Conservation (phyloP, 2,797 vertebrate species). For the Tarsius wallacei region DNA sequence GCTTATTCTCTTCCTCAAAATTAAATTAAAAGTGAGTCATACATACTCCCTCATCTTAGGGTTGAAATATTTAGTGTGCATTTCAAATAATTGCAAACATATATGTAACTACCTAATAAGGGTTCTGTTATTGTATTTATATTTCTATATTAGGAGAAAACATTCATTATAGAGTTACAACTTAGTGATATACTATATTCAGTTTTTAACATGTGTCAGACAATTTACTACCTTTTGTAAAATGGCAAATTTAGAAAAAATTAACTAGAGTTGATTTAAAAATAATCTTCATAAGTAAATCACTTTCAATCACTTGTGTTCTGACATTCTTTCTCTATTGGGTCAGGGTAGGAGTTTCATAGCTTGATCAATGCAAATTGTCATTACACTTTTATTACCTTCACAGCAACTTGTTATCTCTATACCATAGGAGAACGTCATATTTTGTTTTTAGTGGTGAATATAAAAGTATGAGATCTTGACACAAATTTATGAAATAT, state of each 20-base stretch:
- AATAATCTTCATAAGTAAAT: slow-evolving; percentile 33
- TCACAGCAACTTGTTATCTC: not conserved
- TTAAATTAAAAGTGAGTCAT: not conserved
- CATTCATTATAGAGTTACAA: slow-evolving; percentile 22
- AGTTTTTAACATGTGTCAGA: not conserved
- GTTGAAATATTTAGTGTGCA: not conserved
- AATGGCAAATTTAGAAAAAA: not conserved
- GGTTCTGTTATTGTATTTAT: not conserved
- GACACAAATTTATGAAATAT: slow-evolving; percentile 24
- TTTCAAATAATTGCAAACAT: not conserved
- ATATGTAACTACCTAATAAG: not conserved
- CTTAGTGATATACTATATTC: not conserved
- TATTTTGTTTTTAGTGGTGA: not conserved
- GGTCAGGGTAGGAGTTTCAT: not conserved
- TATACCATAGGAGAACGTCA: not conserved
- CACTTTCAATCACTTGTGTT: slow-evolving; percentile 13
- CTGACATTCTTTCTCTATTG: not conserved
- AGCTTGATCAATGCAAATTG: not conserved
- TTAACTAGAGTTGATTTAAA: slow-evolving; percentile 51
- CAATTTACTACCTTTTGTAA: slow-evolving; percentile 39
- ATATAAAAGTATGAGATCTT: not conserved
- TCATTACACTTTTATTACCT: slow-evolving; percentile 33
- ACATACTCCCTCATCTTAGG: not conserved
- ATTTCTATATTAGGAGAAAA: not conserved
- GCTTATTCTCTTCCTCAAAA: not conserved